Evolutionary conservation across 2,888 invertebrate genomes (phyloP).

Genomic region (Ochropacha duplaris): DNA sequence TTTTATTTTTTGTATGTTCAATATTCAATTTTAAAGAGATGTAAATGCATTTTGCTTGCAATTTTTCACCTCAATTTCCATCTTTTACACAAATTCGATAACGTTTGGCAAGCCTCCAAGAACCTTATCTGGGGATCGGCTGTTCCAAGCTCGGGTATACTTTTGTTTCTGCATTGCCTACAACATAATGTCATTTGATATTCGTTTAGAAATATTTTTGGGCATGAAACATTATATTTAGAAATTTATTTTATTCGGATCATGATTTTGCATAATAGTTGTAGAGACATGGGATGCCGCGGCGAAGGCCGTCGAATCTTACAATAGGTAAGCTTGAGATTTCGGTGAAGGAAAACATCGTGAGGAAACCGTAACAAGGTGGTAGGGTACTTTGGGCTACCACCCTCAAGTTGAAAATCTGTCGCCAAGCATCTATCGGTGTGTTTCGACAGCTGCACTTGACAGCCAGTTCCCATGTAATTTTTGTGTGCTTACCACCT

Average conservation of each 20-base stretch:
- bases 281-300: too few species aligned
- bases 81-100: slow-evolving; percentile 72
- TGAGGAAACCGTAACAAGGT: too few species aligned
- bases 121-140: slow-evolving; percentile 35
- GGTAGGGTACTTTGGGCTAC: too few species aligned
- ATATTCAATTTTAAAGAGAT: slow-evolving; percentile 25
- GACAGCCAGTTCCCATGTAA: too few species aligned
- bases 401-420: too few species aligned
- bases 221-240: neutral
- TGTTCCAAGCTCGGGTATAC: slow-evolving; percentile 10
- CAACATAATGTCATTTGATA: neutral
- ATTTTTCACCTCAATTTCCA: slow-evolving; percentile 69
- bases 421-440: too few species aligned
- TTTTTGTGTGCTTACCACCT: too few species aligned
- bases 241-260: neutral
- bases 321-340: too few species aligned
- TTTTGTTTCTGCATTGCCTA: slow-evolving; percentile 27
- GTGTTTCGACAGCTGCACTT: too few species aligned
- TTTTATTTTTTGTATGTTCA: neutral
- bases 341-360: too few species aligned
- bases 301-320: too few species aligned
- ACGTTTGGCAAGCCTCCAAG: slow-evolving; percentile 65
- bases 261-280: too few species aligned
- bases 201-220: neutral
- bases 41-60: slow-evolving; percentile 39